A percentile compares a stretch with the other conserved stretches of the same genome.
These are phyloP conservation scores for Myotis yumanensis DNA, from an alignment of 2,113 vertebrate genomes.

Conservation along the genomic window DNA sequence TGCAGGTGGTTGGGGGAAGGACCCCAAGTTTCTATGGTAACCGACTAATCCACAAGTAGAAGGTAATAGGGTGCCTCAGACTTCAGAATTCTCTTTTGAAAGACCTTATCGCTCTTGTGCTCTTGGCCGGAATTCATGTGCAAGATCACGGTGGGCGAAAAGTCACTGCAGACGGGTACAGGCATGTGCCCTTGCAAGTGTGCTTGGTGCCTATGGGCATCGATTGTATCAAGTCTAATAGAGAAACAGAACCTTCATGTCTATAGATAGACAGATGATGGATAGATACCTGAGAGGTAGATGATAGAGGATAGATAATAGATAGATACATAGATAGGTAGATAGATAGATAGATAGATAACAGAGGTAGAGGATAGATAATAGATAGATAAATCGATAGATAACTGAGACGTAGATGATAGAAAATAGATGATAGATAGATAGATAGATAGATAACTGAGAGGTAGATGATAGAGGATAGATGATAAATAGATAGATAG, in stretches of 20 bases:
- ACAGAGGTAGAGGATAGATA: no score
- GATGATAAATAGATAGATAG: not conserved
- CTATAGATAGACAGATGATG: not conserved
- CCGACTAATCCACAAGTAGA: slow-evolving; percentile 77
- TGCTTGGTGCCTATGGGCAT: not conserved
- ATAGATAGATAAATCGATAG: no score
- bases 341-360: not conserved
- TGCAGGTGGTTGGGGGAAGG: slow-evolving; percentile 68
- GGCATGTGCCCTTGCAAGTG: slow-evolving; percentile 34
- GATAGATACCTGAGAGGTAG: not conserved
- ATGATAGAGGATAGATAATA: not conserved
- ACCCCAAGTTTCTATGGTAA: slow-evolving; percentile 80
- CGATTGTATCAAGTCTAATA: not conserved
- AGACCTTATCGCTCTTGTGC: slow-evolving; percentile 70
- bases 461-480: not conserved
- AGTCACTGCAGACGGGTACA: slow-evolving; percentile 28
- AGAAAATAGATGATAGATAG: no score
- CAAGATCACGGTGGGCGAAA: slow-evolving; percentile 18
- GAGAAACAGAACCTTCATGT: not conserved
- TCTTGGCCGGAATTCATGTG: slow-evolving; percentile 71
- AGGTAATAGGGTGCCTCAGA: slow-evolving; percentile 75
- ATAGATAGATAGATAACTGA: no score
- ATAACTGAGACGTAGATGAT: no score
- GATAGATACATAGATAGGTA: not conserved
- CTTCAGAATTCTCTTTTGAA: slow-evolving; percentile 78